Percentiles rank a stretch among this genome's conserved stretches.
These are phyloP conservation scores for Lycophotia porphyrea DNA, from an alignment of 2,888 invertebrate species.

Conservation along the genomic window DNA sequence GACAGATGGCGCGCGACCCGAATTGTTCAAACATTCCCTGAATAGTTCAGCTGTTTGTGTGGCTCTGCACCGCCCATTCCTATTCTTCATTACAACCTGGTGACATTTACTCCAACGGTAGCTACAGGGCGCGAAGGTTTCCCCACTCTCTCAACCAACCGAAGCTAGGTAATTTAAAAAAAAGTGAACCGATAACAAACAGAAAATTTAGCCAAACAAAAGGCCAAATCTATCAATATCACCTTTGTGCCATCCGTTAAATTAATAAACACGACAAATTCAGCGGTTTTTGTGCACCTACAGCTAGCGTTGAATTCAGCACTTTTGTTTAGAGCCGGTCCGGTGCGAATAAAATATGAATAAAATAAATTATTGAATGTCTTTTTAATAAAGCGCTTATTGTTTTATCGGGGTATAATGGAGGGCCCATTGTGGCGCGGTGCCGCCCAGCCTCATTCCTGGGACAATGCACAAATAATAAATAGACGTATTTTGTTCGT, in stretches of 20 bases:
- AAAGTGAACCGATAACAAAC: slow-evolving; percentile 48
- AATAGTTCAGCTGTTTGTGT: slow-evolving; percentile 84
- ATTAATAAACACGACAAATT: slow-evolving; percentile 58
- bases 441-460: slow-evolving; percentile 83
- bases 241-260: slow-evolving; percentile 48
- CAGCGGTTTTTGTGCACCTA: slow-evolving; percentile 58
- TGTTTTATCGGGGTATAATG: slow-evolving; percentile 89
- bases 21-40: slow-evolving; percentile 83
- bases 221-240: slow-evolving; percentile 61
- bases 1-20: slow-evolving; percentile 86
- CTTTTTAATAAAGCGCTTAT: slow-evolving; percentile 89
- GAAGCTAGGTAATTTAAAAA: slow-evolving; percentile 12
- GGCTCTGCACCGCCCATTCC: slow-evolving; percentile 79
- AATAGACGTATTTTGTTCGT: slow-evolving; percentile 88
- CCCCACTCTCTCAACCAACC: not conserved
- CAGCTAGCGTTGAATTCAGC: slow-evolving; percentile 76
- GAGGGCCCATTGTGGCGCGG: slow-evolving; percentile 80
- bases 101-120: slow-evolving; percentile 37
- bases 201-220: slow-evolving; percentile 46
- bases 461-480: slow-evolving; percentile 88
- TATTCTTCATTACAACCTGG: slow-evolving; percentile 63
- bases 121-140: not conserved
- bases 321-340: slow-evolving; percentile 81
- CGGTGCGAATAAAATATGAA: slow-evolving; percentile 87
- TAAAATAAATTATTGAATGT: slow-evolving; percentile 90